Evolutionary conservation across 2,797 vertebrate genomes (phyloP).

Genomic region (Onychomys arenicola): DNA sequence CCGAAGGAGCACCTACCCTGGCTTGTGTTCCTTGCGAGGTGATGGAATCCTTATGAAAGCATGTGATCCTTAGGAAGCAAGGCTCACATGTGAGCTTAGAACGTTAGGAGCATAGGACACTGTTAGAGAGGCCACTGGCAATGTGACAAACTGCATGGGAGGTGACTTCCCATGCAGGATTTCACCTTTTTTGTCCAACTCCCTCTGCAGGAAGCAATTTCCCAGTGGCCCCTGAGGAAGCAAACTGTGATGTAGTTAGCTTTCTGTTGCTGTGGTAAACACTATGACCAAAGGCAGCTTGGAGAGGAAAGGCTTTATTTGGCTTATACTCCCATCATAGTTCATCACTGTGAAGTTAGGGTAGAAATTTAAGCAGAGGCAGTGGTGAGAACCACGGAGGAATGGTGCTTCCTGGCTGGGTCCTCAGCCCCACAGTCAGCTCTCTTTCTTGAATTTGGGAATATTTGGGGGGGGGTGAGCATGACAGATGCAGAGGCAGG

Average conservation of each 20-base stretch:
- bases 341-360: background rate
- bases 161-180: background rate
- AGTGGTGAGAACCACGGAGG: background rate
- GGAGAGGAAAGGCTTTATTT: background rate
- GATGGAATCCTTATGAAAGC: background rate
- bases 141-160: background rate
- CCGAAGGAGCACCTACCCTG: background rate
- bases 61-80: background rate
- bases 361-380: background rate
- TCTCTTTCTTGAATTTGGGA: background rate
- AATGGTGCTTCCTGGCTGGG: background rate
- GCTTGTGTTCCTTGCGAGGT: background rate
- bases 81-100: background rate
- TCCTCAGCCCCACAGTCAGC: background rate
- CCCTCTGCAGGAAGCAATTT: background rate
- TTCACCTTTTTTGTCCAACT: background rate
- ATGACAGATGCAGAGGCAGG: background rate
- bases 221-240: background rate
- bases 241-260: background rate
- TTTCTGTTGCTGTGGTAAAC: background rate
- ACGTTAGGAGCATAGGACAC: background rate
- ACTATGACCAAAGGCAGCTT: background rate
- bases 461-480: background rate
- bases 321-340: background rate
- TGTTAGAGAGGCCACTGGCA: background rate